Conservation (phyloP, 2,113 vertebrate species). For the Caloenas nicobarica region DNA sequence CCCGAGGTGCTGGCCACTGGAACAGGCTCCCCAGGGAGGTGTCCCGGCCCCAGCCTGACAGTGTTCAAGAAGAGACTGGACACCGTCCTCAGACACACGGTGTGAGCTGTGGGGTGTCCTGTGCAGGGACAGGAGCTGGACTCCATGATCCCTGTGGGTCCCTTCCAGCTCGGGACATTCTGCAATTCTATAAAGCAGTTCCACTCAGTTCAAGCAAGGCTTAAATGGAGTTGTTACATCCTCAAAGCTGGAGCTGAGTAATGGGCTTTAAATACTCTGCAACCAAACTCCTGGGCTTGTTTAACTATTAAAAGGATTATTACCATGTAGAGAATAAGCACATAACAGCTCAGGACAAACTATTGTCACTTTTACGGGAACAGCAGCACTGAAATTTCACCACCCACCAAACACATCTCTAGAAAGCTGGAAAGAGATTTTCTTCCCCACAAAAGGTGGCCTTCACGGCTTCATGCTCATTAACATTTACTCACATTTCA, state of each 20-base stretch:
- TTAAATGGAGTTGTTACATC: background rate
- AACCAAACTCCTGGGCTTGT: background rate
- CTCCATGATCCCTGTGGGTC: no score
- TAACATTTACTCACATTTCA: background rate
- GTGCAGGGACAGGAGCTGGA: no score
- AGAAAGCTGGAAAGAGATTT: background rate
- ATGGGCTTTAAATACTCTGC: background rate
- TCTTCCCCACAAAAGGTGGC: no score
- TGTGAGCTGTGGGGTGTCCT: no score
- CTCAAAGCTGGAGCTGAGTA: background rate
- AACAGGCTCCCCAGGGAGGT: no score
- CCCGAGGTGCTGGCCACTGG: no score
- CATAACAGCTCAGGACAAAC: background rate
- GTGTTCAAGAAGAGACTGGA: no score
- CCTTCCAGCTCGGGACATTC: no score
- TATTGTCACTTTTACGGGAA: background rate
- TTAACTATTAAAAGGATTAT: background rate
- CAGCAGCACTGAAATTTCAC: accelerated
- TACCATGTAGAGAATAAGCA: accelerated
- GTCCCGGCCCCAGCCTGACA: no score
- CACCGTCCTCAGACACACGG: no score
- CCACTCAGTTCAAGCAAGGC: background rate
- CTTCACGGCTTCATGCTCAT: background rate
- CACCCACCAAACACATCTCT: background rate
- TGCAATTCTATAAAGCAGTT: background rate